These are phyloP conservation scores for Poeciliopsis gracilis DNA, from an alignment of 2,797 vertebrate species.

Conservation along the genomic window DNA sequence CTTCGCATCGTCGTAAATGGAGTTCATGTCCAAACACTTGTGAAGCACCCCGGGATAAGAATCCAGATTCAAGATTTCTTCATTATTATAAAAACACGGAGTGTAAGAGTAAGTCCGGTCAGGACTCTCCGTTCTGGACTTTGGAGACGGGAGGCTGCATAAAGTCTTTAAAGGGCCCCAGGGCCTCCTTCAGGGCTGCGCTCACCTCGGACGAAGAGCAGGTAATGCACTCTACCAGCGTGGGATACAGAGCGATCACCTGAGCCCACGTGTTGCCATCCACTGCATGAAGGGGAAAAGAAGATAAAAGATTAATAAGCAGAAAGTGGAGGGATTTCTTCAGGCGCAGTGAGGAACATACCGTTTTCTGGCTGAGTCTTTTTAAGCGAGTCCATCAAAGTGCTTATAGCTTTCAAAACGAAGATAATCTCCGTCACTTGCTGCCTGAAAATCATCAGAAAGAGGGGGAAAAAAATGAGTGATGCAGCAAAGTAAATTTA, in stretches of 20 bases:
- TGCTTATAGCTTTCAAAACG: constrained; percentile 98
- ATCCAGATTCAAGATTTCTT: constrained; percentile 81
- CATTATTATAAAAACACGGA: constrained; percentile 68
- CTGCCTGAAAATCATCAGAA: constrained; percentile 81
- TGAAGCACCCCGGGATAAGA: constrained; percentile 70
- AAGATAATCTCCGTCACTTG: constrained; percentile 99
- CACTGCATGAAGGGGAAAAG: constrained; percentile 77
- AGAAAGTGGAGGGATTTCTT: constrained; percentile 18
- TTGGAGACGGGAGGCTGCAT: constrained; percentile 95
- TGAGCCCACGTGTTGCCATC: constrained; percentile 96
- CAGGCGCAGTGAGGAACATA: constrained; percentile 73
- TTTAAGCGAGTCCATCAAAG: constrained; percentile 99
- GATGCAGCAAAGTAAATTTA: not conserved
- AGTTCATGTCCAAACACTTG: constrained; percentile 59
- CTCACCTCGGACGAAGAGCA: constrained; percentile 97
- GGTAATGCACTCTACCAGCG: constrained; percentile 96
- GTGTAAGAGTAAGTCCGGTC: constrained; percentile 73
- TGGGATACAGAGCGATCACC: constrained; percentile 97
- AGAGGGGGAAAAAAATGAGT: not conserved
- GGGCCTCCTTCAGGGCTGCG: constrained; percentile 95
- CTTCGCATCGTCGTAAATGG: constrained; percentile 57
- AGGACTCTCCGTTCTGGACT: constrained; percentile 98
- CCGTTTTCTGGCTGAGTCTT: constrained; percentile 99
- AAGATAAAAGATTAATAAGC: not conserved
- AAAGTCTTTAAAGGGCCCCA: constrained; percentile 99